phyloP scores from a whole-genome alignment of 2,113 vertebrate species.

The Prionailurus bengalensis region DNA sequence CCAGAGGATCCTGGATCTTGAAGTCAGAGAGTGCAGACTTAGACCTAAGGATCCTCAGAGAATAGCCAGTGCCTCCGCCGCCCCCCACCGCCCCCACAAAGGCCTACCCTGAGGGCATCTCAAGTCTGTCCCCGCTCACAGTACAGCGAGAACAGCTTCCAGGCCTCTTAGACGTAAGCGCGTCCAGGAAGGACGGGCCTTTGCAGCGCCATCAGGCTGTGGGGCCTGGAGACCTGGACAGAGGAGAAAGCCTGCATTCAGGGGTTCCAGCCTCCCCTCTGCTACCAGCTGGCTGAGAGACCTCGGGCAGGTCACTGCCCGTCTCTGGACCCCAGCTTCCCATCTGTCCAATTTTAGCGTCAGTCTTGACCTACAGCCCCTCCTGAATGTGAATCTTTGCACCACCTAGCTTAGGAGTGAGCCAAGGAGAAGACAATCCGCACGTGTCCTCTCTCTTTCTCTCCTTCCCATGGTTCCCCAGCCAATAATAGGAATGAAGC shows the following conservation, averaged over 20 bases:
- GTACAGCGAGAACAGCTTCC: neutral
- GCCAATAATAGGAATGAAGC: neutral
- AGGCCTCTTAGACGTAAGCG: neutral
- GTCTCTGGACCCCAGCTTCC: neutral
- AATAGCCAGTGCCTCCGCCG: neutral
- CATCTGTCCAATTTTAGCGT: neutral
- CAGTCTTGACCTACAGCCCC: neutral
- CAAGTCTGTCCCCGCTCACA: neutral
- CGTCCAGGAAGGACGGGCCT: neutral
- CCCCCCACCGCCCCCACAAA: neutral
- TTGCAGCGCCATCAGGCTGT: neutral
- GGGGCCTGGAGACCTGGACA: neutral
- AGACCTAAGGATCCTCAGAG: neutral
- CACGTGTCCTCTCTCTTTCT: neutral
- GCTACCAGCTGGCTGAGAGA: neutral
- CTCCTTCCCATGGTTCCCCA: neutral
- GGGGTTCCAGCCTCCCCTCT: neutral
- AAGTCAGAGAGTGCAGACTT: slow-evolving; percentile 26
- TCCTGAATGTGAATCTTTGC: neutral
- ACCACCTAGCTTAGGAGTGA: neutral
- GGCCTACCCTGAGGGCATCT: neutral
- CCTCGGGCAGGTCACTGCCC: neutral
- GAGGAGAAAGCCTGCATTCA: neutral
- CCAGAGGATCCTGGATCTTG: neutral
- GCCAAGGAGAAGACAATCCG: neutral